Percentiles rank a stretch among this genome's conserved stretches.
These are phyloP conservation scores for Halictus quadricinctus DNA, from an alignment of 2,888 invertebrate genomes.

Conservation along the genomic window DNA sequence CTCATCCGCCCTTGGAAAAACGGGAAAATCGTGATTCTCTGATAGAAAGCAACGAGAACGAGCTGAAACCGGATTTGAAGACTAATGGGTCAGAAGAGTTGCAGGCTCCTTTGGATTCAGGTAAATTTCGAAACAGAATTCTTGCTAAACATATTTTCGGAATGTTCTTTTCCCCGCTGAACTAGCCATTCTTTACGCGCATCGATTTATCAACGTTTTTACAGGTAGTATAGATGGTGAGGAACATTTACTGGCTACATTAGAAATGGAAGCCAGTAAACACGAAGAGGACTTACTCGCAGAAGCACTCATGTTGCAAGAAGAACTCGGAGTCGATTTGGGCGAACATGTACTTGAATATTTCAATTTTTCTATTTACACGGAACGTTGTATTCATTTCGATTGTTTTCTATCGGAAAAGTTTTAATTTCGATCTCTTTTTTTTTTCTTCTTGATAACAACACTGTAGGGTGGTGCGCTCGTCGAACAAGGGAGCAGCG, in stretches of 20 bases:
- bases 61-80: constrained; percentile 68
- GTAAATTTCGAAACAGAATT: constrained; percentile 56
- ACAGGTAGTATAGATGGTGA: constrained; percentile 79
- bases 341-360: constrained; percentile 70
- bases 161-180: not conserved
- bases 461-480: constrained; percentile 68
- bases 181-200: not conserved
- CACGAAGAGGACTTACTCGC: constrained; percentile 80
- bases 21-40: constrained; percentile 15
- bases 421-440: not conserved
- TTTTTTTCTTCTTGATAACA: not conserved
- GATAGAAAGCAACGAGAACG: constrained; percentile 33
- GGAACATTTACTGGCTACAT: constrained; percentile 79
- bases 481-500: constrained; percentile 56
- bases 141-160: not conserved
- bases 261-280: constrained; percentile 80
- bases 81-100: constrained; percentile 73
- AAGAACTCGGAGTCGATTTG: constrained; percentile 78
- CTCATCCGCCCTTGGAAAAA: constrained; percentile 11
- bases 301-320: constrained; percentile 79
- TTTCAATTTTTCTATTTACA: constrained; percentile 3
- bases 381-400: not conserved
- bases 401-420: not conserved
- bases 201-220: constrained; percentile 6
- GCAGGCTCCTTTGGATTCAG: constrained; percentile 76